These are phyloP conservation scores for Myotis brandtii DNA, from an alignment of 2,113 vertebrate genomes.

Conservation along the genomic window DNA sequence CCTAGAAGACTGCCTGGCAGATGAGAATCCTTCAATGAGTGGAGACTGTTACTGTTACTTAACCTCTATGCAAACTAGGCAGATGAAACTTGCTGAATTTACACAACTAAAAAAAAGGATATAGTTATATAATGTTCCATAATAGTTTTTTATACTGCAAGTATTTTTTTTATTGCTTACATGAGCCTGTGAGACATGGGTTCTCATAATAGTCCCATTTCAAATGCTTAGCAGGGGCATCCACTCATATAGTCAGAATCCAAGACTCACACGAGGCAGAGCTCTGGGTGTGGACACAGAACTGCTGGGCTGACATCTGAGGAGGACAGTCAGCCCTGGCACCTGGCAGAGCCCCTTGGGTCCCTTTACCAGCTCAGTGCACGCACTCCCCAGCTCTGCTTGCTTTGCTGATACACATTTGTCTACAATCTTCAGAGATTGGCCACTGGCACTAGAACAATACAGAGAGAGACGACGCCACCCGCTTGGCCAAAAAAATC, in stretches of 20 bases:
- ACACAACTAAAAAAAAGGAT: background rate
- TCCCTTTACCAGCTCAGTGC: background rate
- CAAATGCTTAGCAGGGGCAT: background rate
- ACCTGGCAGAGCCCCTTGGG: background rate
- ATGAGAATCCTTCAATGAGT: background rate
- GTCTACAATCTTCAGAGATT: background rate
- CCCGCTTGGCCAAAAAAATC: background rate
- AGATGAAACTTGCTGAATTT: background rate
- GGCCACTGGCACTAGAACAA: background rate
- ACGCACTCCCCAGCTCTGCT: background rate
- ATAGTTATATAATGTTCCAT: background rate
- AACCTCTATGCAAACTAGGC: background rate
- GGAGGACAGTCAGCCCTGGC: background rate
- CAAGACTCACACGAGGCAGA: background rate
- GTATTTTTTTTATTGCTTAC: background rate
- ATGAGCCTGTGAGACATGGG: background rate
- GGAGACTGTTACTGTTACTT: background rate
- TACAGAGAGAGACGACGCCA: background rate
- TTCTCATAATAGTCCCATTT: background rate
- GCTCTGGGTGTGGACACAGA: background rate
- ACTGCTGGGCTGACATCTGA: background rate
- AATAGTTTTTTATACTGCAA: background rate
- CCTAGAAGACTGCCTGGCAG: background rate
- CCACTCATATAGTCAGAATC: background rate
- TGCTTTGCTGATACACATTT: background rate